These are phyloP conservation scores for Xyrichtys novacula DNA, from an alignment of 2,797 vertebrate genomes.

Conservation along the genomic window DNA sequence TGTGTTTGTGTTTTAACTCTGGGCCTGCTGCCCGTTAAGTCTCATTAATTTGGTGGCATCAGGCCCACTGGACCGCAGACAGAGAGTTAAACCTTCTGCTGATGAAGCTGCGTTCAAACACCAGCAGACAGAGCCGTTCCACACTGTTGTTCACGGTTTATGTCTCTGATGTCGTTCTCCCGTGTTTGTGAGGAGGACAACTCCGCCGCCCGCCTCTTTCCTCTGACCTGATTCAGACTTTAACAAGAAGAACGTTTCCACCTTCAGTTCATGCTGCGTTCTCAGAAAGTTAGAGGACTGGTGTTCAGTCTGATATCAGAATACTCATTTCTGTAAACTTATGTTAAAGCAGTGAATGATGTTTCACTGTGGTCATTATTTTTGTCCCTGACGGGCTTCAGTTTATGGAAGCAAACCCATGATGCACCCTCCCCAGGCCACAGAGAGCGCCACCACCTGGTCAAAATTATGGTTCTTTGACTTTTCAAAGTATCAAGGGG, in stretches of 20 bases:
- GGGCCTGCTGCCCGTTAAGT: slow-evolving; percentile 56
- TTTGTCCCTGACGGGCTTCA: too few relatives aligned
- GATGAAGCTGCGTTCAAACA: slow-evolving; percentile 59
- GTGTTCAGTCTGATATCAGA: too few relatives aligned
- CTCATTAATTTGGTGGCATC: slow-evolving; percentile 62
- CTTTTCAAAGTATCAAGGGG: too few relatives aligned
- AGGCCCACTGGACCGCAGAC: slow-evolving; percentile 54
- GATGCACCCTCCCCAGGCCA: too few relatives aligned
- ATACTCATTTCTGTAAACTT: too few relatives aligned
- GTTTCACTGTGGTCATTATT: too few relatives aligned
- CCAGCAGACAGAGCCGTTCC: slow-evolving; percentile 31
- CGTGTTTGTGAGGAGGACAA: not conserved
- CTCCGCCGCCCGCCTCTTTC: not conserved
- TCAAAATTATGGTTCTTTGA: too few relatives aligned
- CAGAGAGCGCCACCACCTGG: too few relatives aligned
- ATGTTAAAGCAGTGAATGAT: too few relatives aligned
- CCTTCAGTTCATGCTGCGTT: not conserved
- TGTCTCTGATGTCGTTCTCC: not conserved
- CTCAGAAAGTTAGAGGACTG: too few relatives aligned
- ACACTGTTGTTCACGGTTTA: slow-evolving; percentile 28
- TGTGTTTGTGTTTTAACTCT: slow-evolving; percentile 26
- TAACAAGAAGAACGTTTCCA: not conserved
- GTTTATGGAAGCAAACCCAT: too few relatives aligned
- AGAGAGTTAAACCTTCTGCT: slow-evolving; percentile 43
- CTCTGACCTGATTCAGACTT: slow-evolving; percentile 1